Evolutionary conservation across 2,888 invertebrate species (phyloP).

Genomic region (Athripsodes cinereus): DNA sequence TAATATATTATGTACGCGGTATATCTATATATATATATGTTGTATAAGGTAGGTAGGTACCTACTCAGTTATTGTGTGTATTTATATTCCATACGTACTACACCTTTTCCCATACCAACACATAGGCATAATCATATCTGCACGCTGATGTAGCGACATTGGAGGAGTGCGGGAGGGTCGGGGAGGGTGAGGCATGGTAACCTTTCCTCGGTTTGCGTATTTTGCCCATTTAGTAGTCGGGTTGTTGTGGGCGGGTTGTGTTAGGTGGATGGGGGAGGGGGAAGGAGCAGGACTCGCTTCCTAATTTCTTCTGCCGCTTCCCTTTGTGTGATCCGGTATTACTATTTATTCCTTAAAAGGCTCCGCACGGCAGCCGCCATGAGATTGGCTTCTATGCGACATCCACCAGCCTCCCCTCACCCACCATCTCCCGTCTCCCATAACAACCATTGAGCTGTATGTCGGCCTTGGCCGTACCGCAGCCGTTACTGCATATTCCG

Average conservation of each 20-base stretch:
- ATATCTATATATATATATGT: no score
- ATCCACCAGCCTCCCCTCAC: constrained; percentile 7
- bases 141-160: constrained; percentile 41
- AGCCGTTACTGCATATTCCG: constrained; percentile 3
- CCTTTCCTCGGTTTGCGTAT: constrained; percentile 24
- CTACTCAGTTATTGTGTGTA: background rate
- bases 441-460: background rate
- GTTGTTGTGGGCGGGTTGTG: constrained; percentile 13
- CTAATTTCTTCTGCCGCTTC: constrained; percentile 25
- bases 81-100: constrained; percentile 6
- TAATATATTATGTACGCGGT: no score
- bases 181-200: constrained; percentile 28
- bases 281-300: constrained; percentile 12
- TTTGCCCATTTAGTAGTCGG: constrained; percentile 23
- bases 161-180: constrained; percentile 50
- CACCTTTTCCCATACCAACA: constrained; percentile 6
- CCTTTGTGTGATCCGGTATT: constrained; percentile 25
- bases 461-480: background rate
- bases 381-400: constrained; percentile 21
- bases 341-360: constrained; percentile 25
- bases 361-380: constrained; percentile 19
- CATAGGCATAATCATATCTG: constrained; percentile 1
- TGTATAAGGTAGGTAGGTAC: background rate
- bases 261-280: background rate
- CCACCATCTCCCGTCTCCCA: constrained; percentile 4